A percentile compares a stretch with the other conserved stretches of the same genome.
Evolutionary conservation across 1,140 invertebrate species (phyloP).

Genomic region (Brachionus asplanchnoidis): DNA sequence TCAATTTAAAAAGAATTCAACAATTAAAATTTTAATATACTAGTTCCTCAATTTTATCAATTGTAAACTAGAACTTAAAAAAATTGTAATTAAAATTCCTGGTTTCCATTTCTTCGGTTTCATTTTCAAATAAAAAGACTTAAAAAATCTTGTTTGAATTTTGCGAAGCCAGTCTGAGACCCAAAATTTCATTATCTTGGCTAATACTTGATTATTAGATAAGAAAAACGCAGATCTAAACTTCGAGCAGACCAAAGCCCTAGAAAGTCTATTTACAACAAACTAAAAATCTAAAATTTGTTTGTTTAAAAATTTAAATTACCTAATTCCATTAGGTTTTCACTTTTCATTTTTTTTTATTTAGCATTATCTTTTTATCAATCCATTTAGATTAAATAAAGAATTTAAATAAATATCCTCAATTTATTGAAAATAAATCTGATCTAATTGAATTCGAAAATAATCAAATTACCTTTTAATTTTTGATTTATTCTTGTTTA

Average conservation of each 20-base stretch:
- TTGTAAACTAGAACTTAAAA: background rate
- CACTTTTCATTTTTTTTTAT: background rate
- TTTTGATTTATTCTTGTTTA: background rate
- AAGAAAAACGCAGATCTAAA: background rate
- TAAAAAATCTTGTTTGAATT: background rate
- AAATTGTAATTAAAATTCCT: background rate
- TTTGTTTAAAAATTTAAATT: constrained; percentile 29
- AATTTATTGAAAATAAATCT: background rate
- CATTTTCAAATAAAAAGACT: background rate
- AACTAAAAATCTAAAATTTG: background rate
- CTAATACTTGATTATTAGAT: background rate
- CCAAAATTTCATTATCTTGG: background rate
- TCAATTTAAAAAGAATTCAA: background rate
- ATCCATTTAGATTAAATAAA: constrained; percentile 16
- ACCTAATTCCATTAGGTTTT: constrained; percentile 34
- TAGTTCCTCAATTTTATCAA: background rate
- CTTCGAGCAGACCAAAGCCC: background rate
- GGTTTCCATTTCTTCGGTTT: background rate
- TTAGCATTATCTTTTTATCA: constrained; percentile 1
- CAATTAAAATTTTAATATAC: background rate
- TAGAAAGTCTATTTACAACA: background rate
- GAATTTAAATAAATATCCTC: constrained; percentile 31
- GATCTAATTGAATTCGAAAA: constrained; percentile 1
- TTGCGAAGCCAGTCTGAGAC: background rate
- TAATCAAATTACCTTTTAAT: constrained; percentile 34